These are phyloP conservation scores for Rhinolophus ferrumequinum DNA, from an alignment of 2,113 vertebrate genomes.

Conservation along the genomic window DNA sequence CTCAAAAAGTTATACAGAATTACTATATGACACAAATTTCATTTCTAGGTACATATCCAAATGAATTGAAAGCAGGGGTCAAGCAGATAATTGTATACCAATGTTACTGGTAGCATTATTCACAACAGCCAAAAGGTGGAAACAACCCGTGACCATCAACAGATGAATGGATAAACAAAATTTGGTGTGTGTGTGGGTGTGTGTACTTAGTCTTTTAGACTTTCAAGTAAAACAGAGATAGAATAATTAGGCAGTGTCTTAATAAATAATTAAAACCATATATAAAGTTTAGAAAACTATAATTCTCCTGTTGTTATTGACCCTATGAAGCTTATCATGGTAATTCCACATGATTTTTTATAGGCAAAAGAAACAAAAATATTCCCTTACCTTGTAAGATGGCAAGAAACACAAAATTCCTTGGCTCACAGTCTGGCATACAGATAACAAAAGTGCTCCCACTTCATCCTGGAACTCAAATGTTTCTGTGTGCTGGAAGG, in stretches of 20 bases:
- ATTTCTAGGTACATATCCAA: neutral
- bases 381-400: constrained; percentile 94
- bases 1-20: neutral
- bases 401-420: constrained; percentile 97
- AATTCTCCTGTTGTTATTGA: neutral
- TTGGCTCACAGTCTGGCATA: constrained; percentile 91
- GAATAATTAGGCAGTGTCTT: neutral
- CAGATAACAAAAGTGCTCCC: constrained; percentile 91
- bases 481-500: constrained; percentile 95
- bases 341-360: constrained; percentile 10
- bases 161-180: neutral
- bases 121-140: neutral
- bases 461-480: constrained; percentile 97
- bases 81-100: neutral
- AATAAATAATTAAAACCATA: constrained; percentile 47
- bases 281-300: neutral
- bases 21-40: neutral
- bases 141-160: neutral
- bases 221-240: constrained; percentile 26
- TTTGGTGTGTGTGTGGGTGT: neutral
- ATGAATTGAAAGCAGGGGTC: neutral
- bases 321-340: neutral
- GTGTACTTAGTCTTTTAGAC: neutral
- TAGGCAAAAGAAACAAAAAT: neutral
- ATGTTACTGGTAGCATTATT: neutral